Conservation (phyloP, 1,140 invertebrate species). For the Sogatella furcifera region DNA sequence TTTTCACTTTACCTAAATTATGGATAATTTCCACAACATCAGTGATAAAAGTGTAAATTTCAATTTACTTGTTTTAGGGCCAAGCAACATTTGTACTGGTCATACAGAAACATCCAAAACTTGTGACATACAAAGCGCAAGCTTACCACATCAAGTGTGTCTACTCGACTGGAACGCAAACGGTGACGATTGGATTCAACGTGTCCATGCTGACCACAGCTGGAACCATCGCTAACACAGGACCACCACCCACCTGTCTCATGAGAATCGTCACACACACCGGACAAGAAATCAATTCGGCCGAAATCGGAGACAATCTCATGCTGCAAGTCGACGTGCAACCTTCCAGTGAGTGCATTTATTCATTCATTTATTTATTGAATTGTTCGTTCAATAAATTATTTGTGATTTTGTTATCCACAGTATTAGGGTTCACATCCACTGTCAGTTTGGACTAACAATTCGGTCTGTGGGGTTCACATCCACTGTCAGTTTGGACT, state of each 20-base stretch:
- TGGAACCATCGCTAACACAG: conserved; percentile 89
- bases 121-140: conserved; percentile 88
- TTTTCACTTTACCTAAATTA: neutral
- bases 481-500: no score
- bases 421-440: no score
- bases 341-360: conserved; percentile 58
- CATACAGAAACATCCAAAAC: conserved; percentile 89
- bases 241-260: conserved; percentile 81
- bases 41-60: no score
- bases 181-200: conserved; percentile 86
- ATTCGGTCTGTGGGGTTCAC: no score
- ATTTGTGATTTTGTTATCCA: no score
- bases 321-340: conserved; percentile 88
- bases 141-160: conserved; percentile 92
- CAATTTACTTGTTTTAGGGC: conserved; percentile 43
- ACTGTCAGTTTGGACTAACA: no score
- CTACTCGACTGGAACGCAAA: conserved; percentile 87
- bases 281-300: conserved; percentile 78
- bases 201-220: conserved; percentile 91
- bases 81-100: conserved; percentile 86
- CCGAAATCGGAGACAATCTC: conserved; percentile 85
- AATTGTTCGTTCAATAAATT: no score
- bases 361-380: no score
- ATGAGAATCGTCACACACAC: conserved; percentile 84
- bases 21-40: no score